These are phyloP conservation scores for Sebastes kiyomatsui DNA, from an alignment of 2,797 vertebrate genomes.

Conservation along the genomic window DNA sequence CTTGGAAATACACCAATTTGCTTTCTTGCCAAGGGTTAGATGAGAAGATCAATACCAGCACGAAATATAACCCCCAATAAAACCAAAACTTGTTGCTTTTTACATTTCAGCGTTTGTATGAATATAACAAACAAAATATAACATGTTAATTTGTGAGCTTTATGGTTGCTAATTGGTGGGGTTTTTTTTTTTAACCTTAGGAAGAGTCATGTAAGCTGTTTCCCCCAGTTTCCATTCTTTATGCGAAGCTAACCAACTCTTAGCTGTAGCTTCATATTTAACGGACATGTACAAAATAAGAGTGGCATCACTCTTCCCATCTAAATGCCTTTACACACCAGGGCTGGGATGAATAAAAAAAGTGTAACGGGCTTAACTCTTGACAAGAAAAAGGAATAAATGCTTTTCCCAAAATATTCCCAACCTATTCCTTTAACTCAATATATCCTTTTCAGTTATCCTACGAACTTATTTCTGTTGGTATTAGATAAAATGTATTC, in stretches of 20 bases:
- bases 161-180: not conserved
- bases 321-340: too few relatives aligned
- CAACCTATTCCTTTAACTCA: not conserved
- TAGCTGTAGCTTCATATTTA: not conserved
- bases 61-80: not conserved
- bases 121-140: not conserved
- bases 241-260: not conserved
- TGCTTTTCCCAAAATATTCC: not conserved
- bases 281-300: not conserved
- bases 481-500: not conserved
- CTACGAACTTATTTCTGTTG: not conserved
- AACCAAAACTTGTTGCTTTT: rapidly evolving
- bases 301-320: not conserved
- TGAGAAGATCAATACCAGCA: not conserved
- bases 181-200: not conserved
- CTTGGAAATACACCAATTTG: not conserved
- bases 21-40: not conserved
- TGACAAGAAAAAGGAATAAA: not conserved
- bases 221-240: not conserved
- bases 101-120: not conserved
- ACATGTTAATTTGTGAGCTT: rapidly evolving
- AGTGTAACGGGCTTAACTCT: not conserved
- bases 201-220: too few relatives aligned
- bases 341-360: rapidly evolving
- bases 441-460: not conserved